Conservation (phyloP, 2,113 vertebrate genomes). For the Phalacrocorax brasilianus region DNA sequence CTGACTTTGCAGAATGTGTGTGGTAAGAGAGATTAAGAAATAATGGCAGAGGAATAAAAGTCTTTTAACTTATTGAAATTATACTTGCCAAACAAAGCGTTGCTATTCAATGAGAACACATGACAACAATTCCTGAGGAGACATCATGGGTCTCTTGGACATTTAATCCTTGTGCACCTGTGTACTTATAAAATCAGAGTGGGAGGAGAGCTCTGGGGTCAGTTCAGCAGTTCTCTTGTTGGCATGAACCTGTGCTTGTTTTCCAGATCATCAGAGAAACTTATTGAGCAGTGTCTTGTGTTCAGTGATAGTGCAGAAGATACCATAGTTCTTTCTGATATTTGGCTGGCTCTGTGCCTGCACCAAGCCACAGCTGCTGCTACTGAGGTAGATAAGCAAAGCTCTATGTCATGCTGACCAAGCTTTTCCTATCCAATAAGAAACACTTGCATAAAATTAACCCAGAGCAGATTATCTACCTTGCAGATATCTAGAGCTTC, state of each 20-base stretch:
- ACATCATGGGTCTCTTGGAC: neutral
- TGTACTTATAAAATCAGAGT: neutral
- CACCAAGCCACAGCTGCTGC: neutral
- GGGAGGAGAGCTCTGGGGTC: neutral
- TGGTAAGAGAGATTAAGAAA: neutral
- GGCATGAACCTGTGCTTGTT: neutral
- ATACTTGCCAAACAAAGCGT: neutral
- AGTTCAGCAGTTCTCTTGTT: neutral
- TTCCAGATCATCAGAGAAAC: neutral
- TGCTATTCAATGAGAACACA: neutral
- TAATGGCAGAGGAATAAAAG: neutral
- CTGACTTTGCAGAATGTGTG: neutral
- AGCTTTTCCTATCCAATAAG: neutral
- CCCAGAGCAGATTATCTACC: neutral
- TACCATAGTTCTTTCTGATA: neutral
- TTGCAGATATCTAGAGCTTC: neutral
- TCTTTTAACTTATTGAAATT: neutral
- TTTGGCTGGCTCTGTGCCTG: neutral
- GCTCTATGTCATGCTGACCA: neutral
- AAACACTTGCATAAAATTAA: neutral
- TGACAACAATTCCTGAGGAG: neutral
- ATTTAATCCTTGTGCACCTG: neutral
- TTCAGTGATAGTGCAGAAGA: neutral
- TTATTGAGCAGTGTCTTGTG: neutral
- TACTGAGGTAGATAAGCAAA: neutral